Evolutionary conservation across 23 tunicate species (phyloP).

Genomic region (Clavelina lepadiformis): DNA sequence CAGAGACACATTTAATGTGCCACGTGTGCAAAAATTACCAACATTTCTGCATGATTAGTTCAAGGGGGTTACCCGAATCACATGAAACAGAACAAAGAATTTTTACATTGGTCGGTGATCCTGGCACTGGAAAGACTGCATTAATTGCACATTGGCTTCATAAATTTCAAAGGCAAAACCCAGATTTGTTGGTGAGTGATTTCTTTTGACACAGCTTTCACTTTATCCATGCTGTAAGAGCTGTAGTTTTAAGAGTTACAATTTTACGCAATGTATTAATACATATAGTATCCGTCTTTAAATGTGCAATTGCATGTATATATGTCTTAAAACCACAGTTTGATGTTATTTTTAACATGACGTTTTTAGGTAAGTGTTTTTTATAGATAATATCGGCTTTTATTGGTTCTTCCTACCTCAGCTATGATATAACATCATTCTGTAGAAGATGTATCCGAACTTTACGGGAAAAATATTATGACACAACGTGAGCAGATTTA

Average conservation of each 20-base stretch:
- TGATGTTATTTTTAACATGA: not conserved
- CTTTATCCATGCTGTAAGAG: not conserved
- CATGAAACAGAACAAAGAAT: too few species aligned
- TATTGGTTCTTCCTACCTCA: slow-evolving; percentile 47
- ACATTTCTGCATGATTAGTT: too few species aligned
- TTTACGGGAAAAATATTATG: slow-evolving; percentile 44
- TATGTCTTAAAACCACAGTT: not conserved
- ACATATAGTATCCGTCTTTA: not conserved
- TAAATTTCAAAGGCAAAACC: slow-evolving; percentile 24
- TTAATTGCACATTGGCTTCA: slow-evolving; percentile 50
- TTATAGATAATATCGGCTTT: slow-evolving; percentile 58
- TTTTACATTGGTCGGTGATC: slow-evolving; percentile 50
- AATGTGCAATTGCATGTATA: not conserved
- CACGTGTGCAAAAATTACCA: too few species aligned
- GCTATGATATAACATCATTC: slow-evolving; percentile 42
- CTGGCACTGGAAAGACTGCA: slow-evolving; percentile 60
- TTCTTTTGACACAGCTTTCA: not conserved
- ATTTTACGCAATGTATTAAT: not conserved
- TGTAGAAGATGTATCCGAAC: slow-evolving; percentile 47
- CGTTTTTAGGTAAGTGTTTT: not conserved
- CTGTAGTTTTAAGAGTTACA: not conserved
- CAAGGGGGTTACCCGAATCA: too few species aligned
- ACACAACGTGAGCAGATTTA: not conserved
- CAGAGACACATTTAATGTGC: too few species aligned
- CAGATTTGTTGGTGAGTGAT: slow-evolving; percentile 29